These are phyloP conservation scores for Capitella teleta DNA, from an alignment of 1,140 invertebrate species.

Conservation along the genomic window DNA sequence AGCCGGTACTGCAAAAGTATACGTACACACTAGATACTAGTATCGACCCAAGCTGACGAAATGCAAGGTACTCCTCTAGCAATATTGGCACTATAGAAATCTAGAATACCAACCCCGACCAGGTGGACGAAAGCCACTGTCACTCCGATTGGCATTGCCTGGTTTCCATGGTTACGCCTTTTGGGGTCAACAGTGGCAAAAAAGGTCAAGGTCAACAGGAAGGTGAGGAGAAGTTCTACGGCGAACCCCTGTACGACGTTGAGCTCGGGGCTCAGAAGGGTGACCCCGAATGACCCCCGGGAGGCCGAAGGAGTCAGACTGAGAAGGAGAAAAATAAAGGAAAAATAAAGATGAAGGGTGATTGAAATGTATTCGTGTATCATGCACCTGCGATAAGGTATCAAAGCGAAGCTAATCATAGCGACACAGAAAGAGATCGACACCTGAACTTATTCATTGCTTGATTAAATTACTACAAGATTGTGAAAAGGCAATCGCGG, in stretches of 20 bases:
- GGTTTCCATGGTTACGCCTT: not conserved
- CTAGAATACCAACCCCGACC: not conserved
- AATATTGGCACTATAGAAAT: not conserved
- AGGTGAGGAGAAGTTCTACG: not conserved
- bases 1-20: slow-evolving; percentile 8
- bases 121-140: not conserved
- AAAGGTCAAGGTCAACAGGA: not conserved
- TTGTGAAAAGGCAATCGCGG: no score
- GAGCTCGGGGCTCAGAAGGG: not conserved
- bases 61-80: not conserved
- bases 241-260: not conserved
- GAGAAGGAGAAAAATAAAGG: no score
- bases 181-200: not conserved
- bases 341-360: no score
- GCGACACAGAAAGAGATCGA: no score
- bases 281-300: not conserved
- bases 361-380: no score
- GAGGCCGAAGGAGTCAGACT: not conserved
- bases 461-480: no score
- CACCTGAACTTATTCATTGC: no score
- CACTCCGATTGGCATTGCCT: not conserved
- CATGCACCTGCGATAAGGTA: no score
- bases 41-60: not conserved
- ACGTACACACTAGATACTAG: not conserved
- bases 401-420: no score